A percentile compares a stretch with the other conserved stretches of the same genome.
These are phyloP conservation scores for Catocala sponsa DNA, from an alignment of 2,888 invertebrate species.

Conservation along the genomic window DNA sequence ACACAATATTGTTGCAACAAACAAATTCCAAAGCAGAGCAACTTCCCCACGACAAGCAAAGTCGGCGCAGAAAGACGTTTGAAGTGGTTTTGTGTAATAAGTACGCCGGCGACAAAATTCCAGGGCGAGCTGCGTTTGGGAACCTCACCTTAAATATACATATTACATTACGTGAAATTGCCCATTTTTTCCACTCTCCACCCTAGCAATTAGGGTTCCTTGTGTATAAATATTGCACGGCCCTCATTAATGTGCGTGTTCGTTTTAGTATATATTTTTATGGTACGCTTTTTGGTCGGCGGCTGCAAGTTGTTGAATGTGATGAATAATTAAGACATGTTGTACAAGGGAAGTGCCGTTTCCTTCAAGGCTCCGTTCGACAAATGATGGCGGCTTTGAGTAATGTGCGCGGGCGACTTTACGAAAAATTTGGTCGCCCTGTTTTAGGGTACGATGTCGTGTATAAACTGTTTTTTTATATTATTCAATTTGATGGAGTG, in stretches of 20 bases:
- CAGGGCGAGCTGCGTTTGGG: slow-evolving; percentile 69
- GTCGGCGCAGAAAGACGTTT: slow-evolving; percentile 74
- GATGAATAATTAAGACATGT: slow-evolving; percentile 86
- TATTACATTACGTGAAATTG: slow-evolving; percentile 89
- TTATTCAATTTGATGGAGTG: neutral
- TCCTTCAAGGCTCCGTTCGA: slow-evolving; percentile 54
- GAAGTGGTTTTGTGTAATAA: slow-evolving; percentile 84
- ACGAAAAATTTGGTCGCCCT: slow-evolving; percentile 12
- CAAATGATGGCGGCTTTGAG: slow-evolving; percentile 53
- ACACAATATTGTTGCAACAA: neutral
- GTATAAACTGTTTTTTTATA: slow-evolving; percentile 12
- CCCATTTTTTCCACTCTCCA: slow-evolving; percentile 89
- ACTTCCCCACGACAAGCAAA: slow-evolving; percentile 59
- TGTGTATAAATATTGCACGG: slow-evolving; percentile 88
- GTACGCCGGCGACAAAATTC: slow-evolving; percentile 84
- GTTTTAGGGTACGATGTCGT: slow-evolving; percentile 6
- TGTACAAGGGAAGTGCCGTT: slow-evolving; percentile 70
- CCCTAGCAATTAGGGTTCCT: slow-evolving; percentile 88
- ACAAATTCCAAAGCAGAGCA: slow-evolving; percentile 63
- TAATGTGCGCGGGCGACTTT: slow-evolving; percentile 38
- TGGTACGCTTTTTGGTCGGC: slow-evolving; percentile 73
- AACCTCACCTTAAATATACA: slow-evolving; percentile 87
- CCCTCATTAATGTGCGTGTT: slow-evolving; percentile 87
- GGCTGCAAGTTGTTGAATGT: slow-evolving; percentile 76
- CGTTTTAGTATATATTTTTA: slow-evolving; percentile 86